Base-by-base conservation (phyloP, 1,140 invertebrate species). In the Drosophila truncata region DNA sequence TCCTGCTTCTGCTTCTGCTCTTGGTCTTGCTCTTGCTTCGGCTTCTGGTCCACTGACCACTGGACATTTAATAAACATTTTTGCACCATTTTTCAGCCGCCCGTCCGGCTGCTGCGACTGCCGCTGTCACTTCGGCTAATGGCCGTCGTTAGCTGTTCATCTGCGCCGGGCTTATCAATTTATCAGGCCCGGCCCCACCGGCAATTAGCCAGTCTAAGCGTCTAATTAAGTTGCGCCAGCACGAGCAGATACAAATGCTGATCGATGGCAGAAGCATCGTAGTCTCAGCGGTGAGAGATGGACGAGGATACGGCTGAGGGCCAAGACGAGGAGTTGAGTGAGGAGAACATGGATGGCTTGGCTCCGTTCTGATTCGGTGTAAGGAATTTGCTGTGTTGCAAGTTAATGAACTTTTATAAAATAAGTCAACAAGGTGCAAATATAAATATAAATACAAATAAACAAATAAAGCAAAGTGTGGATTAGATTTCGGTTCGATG, bases 141-240 rank as follows among this genome's bases (percentile, higher is more conserved):
- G 88, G 78, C 74, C 85, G 84, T 90, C 81, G 80, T 90, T 90
- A 85, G 85, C 75, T 90, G 84, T 77, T 90, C 84, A 87, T 87
- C 84, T 80, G 80, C 80, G 64, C 37, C 52, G 64, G 61, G 85
- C 75, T 90, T 90, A 90, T 90, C 85, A 90, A 87, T 90, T 80
- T 90, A 90, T 90, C 86, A 79, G 60, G 42, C 27, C 44, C 74
- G 20, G 41, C 62, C 44, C 37, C 44, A 50, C 54, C 59, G 66
- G 85, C 86, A 90, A 90, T 90, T 90, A 90, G 78, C 64, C 64
- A 63, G 73, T 59, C 85, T 88, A 84, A 84, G 81, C 78, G 85
- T 88, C 85, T 88, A 88, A 88, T 88, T 88, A 88, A 88, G 84
- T 84, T 88, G 80, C 84, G 72, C 73, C 84, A 60, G 42, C 77